Percentiles rank a stretch among this genome's conserved stretches.
Conservation (phyloP, 2,888 invertebrate species). For the Tinea trinotella region DNA sequence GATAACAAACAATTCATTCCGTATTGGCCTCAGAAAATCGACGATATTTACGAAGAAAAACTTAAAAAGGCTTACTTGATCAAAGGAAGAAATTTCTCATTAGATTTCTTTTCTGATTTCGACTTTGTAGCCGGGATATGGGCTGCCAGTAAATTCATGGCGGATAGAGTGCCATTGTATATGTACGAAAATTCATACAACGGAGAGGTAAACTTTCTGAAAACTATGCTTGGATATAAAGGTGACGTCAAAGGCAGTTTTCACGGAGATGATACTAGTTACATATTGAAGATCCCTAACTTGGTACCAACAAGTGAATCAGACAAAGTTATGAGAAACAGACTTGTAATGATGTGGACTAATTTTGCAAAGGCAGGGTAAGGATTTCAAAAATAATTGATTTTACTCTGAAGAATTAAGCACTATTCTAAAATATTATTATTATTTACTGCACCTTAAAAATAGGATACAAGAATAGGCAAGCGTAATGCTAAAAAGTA, state of each 20-base stretch:
- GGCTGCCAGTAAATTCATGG: slow-evolving; percentile 29
- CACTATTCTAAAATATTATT: not conserved
- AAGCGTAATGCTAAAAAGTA: no score
- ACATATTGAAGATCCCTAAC: slow-evolving; percentile 24
- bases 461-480: no score
- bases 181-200: slow-evolving; percentile 39
- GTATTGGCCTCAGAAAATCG: slow-evolving; percentile 29
- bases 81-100: slow-evolving; percentile 20
- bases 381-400: slow-evolving; percentile 22
- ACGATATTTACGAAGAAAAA: slow-evolving; percentile 25
- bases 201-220: slow-evolving; percentile 25
- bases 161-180: slow-evolving; percentile 29
- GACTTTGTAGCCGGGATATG: slow-evolving; percentile 36
- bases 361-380: slow-evolving; percentile 45
- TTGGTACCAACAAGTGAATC: slow-evolving; percentile 14
- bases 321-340: slow-evolving; percentile 27
- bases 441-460: no score
- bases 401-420: no score
- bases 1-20: slow-evolving; percentile 30
- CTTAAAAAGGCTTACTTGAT: slow-evolving; percentile 26
- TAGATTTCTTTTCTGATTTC: slow-evolving; percentile 38
- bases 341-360: slow-evolving; percentile 40
- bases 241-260: not conserved
- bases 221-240: not conserved
- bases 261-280: slow-evolving; percentile 22